Base-by-base conservation (phyloP, 1,140 invertebrate genomes). In the Hormaphis cornu region DNA sequence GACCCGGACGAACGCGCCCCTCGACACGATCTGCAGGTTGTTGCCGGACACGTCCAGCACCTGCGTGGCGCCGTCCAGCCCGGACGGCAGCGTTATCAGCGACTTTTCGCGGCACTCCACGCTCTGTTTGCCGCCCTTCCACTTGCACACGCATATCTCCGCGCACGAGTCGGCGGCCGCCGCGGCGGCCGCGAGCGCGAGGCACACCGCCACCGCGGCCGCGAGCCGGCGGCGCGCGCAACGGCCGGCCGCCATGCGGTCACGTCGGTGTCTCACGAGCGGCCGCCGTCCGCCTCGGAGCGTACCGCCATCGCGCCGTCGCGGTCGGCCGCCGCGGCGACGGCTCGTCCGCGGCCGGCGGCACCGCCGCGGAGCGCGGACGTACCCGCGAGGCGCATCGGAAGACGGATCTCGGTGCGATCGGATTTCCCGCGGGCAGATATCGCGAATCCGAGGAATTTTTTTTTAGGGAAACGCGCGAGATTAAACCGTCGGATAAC, bases 81-180 rank as follows among this genome's bases (percentile, higher is more conserved):
- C 85, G 70, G 88, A 85, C 1, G 91, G 92, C 70, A 95, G 86
- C 44, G 84, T 86, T 72, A 88, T 90, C 48, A 95, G 82, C 33
- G 83, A 85, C n/a, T 88, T 84, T 77, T 91, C 86, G 71, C 86
- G 83, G 79, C 92, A 95, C 79, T 93, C 91, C 20, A 92, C 91
- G 22, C 89, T 91, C 74, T 90, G 87, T 80, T 95, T 94, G 70
- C 91, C 91, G 74, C 87, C 86, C 80, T 93, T 92, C 92, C 92
- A 94, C 78, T 93, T 94, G 80, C 91, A 94, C 71, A 83, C 83
- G 78, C 92, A 95, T 73, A 89, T 85, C 26, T 84, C 83, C 44
- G 89, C 87, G 74, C 89, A 92, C 71, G 80, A 82, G 69, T 78
- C 81, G 26, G 70, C 70, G 77, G 77, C 69, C 76, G 33, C 12